Percentiles rank a stretch among this genome's conserved stretches.
Evolutionary conservation across 2,113 vertebrate genomes (phyloP).

Genomic region (Anoura caudifer): DNA sequence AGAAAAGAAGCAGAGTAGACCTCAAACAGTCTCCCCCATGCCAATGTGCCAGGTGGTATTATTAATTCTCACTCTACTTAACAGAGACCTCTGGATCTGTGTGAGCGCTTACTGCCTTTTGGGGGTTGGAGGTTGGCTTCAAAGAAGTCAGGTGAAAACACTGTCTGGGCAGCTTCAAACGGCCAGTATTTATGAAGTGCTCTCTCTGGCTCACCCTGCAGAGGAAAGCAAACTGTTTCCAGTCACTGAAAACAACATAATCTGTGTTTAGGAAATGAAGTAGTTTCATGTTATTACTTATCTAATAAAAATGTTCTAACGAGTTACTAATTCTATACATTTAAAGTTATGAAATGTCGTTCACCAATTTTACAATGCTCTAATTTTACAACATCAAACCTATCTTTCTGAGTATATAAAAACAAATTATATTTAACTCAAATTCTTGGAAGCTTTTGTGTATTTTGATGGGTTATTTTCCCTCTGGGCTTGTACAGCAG

Average conservation of each 20-base stretch:
- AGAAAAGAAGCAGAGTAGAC: background rate
- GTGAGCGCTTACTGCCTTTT: background rate
- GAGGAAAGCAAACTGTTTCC: background rate
- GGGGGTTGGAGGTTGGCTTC: background rate
- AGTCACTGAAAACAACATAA: background rate
- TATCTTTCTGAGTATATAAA: background rate
- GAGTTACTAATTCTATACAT: background rate
- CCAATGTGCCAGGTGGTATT: background rate
- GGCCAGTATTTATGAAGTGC: background rate
- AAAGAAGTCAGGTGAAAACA: slow-evolving; percentile 1
- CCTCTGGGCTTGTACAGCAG: background rate
- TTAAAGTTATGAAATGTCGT: background rate
- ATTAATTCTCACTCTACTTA: background rate
- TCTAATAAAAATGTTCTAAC: background rate
- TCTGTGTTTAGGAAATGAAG: background rate
- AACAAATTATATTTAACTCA: background rate
- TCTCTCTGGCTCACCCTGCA: background rate
- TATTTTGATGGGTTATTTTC: background rate
- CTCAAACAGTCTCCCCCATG: background rate
- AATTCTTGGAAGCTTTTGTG: background rate
- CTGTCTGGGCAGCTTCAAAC: background rate
- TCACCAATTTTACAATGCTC: background rate
- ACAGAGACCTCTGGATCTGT: background rate
- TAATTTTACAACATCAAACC: background rate
- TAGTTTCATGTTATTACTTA: background rate